Conservation (phyloP, 2,113 vertebrate species). For the Epinephelus cyanopodus region DNA sequence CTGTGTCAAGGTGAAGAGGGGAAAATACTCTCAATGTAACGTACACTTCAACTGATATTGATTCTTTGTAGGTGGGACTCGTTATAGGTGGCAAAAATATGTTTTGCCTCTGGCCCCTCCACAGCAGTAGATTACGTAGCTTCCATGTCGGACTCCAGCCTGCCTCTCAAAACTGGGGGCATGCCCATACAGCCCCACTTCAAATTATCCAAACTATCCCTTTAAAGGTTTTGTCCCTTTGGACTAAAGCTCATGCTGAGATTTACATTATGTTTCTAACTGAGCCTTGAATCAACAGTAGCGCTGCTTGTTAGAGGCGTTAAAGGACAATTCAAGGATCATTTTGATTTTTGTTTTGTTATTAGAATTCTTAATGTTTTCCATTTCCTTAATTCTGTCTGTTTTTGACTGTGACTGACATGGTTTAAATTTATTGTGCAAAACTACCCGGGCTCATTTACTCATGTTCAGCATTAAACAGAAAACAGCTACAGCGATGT, state of each 20-base stretch:
- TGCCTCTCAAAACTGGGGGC: too few species aligned
- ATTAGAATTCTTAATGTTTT: background rate
- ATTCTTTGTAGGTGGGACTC: too few species aligned
- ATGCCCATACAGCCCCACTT: too few species aligned
- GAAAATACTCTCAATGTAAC: too few species aligned
- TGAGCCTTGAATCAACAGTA: background rate
- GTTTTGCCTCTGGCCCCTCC: too few species aligned
- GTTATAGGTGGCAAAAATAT: too few species aligned
- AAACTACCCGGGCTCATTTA: background rate
- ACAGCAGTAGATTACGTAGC: too few species aligned
- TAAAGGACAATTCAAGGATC: background rate
- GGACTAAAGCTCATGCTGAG: background rate
- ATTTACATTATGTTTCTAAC: background rate
- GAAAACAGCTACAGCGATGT: constrained; percentile 2
- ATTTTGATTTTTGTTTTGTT: background rate
- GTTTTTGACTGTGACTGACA: background rate
- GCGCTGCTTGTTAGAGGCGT: background rate
- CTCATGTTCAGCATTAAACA: constrained; percentile 13
- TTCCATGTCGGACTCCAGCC: too few species aligned
- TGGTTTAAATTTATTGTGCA: background rate
- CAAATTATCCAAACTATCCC: too few species aligned
- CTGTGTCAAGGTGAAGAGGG: too few species aligned
- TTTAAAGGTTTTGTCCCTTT: background rate
- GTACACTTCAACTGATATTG: too few species aligned
- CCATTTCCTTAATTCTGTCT: background rate